Evolutionary conservation across 2,113 vertebrate species (phyloP).

Genomic region (Hydrolagus affinis): DNA sequence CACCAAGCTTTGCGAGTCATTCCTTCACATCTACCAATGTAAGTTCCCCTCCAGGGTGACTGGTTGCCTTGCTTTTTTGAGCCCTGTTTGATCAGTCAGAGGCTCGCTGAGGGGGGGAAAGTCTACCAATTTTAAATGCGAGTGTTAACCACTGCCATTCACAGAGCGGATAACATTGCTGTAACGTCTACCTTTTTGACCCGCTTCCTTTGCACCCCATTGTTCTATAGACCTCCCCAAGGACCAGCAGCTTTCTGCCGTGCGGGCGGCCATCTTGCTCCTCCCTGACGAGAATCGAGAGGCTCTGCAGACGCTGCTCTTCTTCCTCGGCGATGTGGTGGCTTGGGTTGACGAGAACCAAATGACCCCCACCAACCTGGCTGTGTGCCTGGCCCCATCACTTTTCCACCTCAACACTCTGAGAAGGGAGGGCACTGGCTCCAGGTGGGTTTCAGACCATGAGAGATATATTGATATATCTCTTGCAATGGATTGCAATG

Average conservation of each 20-base stretch:
- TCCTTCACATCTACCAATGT: constrained; percentile 86
- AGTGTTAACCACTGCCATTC: too few species aligned
- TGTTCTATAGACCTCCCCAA: constrained; percentile 62
- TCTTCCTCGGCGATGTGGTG: constrained; percentile 71
- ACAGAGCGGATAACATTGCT: too few species aligned
- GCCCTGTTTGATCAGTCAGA: neutral
- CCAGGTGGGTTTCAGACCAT: constrained; percentile 46
- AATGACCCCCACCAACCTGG: constrained; percentile 80
- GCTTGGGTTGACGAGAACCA: constrained; percentile 70
- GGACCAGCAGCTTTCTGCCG: constrained; percentile 67
- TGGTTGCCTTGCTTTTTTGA: neutral
- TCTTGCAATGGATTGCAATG: too few species aligned
- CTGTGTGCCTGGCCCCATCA: constrained; percentile 76
- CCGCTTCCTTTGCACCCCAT: too few species aligned
- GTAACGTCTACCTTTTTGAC: too few species aligned
- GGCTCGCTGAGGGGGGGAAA: too few species aligned
- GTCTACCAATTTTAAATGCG: too few species aligned
- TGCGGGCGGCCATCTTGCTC: constrained; percentile 70
- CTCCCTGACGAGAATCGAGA: constrained; percentile 75
- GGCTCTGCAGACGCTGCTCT: constrained; percentile 68
- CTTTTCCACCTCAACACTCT: constrained; percentile 75
- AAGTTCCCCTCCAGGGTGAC: constrained; percentile 38
- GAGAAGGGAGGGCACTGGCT: constrained; percentile 54
- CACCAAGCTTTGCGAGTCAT: constrained; percentile 68
- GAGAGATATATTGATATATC: too few species aligned